A percentile compares a stretch with the other conserved stretches of the same genome.
Conservation (phyloP, 2,888 invertebrate genomes). For the Oscheius sp. region DNA sequence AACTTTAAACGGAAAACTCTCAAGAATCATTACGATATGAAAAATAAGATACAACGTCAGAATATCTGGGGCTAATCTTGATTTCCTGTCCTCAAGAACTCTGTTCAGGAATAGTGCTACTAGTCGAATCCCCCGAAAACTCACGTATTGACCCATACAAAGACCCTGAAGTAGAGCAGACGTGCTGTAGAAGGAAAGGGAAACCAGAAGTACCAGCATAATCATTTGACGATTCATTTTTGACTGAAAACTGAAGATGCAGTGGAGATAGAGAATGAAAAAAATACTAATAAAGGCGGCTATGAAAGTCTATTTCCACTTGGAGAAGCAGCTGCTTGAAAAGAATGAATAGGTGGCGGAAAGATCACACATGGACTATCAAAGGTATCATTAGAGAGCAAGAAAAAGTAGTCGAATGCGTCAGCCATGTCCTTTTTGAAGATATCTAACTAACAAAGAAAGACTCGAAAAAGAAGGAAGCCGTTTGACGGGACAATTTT, state of each 20-base stretch:
- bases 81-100: neutral
- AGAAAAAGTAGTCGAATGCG: too few species aligned
- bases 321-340: too few species aligned
- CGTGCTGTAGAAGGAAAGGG: neutral
- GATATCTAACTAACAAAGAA: too few species aligned
- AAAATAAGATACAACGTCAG: too few species aligned
- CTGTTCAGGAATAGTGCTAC: neutral
- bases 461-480: too few species aligned
- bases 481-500: too few species aligned
- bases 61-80: neutral
- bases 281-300: neutral
- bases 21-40: neutral
- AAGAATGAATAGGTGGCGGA: too few species aligned
- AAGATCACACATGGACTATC: too few species aligned
- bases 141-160: constrained; percentile 32
- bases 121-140: neutral
- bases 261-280: neutral
- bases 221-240: constrained; percentile 7
- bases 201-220: neutral
- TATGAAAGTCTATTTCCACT: too few species aligned
- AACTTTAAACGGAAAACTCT: neutral
- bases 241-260: neutral
- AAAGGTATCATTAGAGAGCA: too few species aligned
- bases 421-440: too few species aligned
- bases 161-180: constrained; percentile 11